phyloP scores from a whole-genome alignment of 2,888 invertebrate genomes.

The Fissipunctia ypsillon region DNA sequence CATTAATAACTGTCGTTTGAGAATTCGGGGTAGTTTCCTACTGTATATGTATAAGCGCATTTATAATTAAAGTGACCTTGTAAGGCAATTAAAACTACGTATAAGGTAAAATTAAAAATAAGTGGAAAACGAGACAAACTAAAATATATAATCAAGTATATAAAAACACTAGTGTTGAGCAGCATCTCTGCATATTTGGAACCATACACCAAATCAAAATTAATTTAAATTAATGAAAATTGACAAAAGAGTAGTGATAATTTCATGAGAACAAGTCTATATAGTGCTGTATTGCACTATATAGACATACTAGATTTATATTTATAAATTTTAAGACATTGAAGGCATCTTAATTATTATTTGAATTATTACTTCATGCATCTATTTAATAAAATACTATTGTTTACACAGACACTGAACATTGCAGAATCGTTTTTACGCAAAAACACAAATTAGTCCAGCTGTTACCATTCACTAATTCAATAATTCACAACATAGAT shows the following conservation, averaged over 20 bases:
- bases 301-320: constrained; percentile 20
- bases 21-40: not conserved
- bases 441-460: constrained; percentile 33
- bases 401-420: constrained; percentile 37
- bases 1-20: not conserved
- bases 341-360: constrained; percentile 49
- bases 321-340: constrained; percentile 33
- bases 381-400: constrained; percentile 35
- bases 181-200: constrained; percentile 46
- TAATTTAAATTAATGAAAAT: constrained; percentile 25
- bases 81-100: constrained; percentile 10
- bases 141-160: constrained; percentile 57
- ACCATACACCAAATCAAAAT: constrained; percentile 53
- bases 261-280: constrained; percentile 9
- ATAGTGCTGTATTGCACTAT: no score
- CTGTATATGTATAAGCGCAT: not conserved
- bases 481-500: constrained; percentile 53
- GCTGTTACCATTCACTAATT: constrained; percentile 52
- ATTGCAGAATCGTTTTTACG: constrained; percentile 19
- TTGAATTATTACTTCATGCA: constrained; percentile 33
- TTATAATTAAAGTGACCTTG: constrained; percentile 1
- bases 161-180: constrained; percentile 40
- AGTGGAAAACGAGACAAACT: constrained; percentile 45
- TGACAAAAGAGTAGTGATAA: constrained; percentile 25
- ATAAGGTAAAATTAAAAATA: constrained; percentile 56